Evolutionary conservation across 2,797 vertebrate genomes (phyloP), one percentile per base, ranked within the genome.

Genomic region (Neosilurus hyrtlii): DNA sequence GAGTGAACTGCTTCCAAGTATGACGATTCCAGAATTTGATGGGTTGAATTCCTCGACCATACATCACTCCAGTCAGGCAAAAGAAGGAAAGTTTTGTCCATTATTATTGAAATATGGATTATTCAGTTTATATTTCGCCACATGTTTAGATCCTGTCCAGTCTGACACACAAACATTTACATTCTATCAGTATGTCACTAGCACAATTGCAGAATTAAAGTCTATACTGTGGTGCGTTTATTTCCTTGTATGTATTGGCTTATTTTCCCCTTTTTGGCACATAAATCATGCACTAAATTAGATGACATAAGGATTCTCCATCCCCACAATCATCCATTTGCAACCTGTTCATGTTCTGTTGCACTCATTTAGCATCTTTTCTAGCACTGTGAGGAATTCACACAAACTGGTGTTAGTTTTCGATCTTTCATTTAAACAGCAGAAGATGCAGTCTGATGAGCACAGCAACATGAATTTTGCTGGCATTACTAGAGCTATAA

Each of bases 401-500:
- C 26, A 14, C 30, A 59, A 70, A 59, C 30, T 51, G 35, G 6
- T 79, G 43, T 74, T 65, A 49, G n/a, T 62, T 70, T 20, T 59
- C 22, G 14, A 12, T 80, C 37, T 74, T 54, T 49, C 22, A 18
- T 80, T 84, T 75, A 26, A 74, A n/a, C 59, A 73, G 16, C 56
- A 59, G 16, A 20, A 74, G 51, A 62, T 79, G 26, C 35, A 75
- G 67, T 30, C 43, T 52, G 16, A 16, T 67, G 35, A 79, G 26
- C 51, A 73, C 22, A 22, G 67, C 52, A 37, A 43, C 52, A 37
- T 74, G 43, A 24, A 73, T 72, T 65, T 66, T 37, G 67, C 61
- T 73, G 54, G 35, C 30, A 65, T 72, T 70, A 79, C 57, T 66
- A 10, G 9, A 24, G 68, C 71, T 65, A 80, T 83, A 80, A 75